Conservation (phyloP, 2,113 vertebrate genomes). For the Ceuthmochares aereus region DNA sequence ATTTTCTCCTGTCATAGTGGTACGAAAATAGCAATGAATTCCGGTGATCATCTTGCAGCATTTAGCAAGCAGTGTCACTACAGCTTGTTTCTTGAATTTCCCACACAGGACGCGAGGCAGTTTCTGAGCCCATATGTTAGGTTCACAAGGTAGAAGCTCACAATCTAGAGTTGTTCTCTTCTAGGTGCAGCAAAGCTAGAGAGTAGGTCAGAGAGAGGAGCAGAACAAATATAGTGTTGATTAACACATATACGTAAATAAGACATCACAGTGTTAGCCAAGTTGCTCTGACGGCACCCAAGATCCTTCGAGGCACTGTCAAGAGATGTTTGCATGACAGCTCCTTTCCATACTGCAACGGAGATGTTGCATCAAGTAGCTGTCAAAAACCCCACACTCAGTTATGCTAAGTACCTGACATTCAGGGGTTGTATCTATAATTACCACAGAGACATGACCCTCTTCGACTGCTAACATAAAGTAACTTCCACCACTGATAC, state of each 20-base stretch:
- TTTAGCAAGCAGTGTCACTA: neutral
- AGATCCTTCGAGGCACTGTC: accelerated
- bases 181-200: neutral
- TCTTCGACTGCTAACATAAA: neutral
- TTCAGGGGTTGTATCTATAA: neutral
- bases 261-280: neutral
- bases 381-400: neutral
- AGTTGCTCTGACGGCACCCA: neutral
- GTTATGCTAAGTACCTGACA: neutral
- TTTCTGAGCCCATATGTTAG: neutral
- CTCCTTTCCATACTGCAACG: neutral
- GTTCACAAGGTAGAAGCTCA: neutral
- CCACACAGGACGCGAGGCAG: neutral
- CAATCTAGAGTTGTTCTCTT: neutral
- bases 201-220: neutral
- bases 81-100: neutral
- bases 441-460: neutral
- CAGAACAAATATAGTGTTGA: neutral
- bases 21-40: neutral
- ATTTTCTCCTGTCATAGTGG: neutral
- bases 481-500: neutral
- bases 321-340: neutral
- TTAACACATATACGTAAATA: neutral
- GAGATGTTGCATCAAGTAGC: neutral
- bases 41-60: neutral